Conservation (phyloP, 23 tunicate genomes). For the Clavelina lepadiformis region DNA sequence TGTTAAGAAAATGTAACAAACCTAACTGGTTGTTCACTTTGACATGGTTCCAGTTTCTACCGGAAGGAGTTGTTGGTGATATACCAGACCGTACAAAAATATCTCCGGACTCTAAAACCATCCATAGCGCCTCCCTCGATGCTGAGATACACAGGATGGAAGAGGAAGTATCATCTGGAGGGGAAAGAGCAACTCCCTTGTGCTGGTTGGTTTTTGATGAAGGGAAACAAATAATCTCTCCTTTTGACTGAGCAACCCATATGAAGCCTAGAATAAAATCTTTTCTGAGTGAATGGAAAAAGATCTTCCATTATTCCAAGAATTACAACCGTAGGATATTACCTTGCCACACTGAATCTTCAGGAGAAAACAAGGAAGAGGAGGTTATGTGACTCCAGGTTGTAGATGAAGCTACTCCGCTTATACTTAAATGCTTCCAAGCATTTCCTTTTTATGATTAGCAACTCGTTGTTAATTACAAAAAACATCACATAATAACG, state of each 20-base stretch:
- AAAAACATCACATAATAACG: neutral
- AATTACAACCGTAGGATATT: neutral
- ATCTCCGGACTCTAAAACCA: conserved; percentile 23
- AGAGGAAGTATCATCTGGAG: conserved; percentile 9
- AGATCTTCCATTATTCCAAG: neutral
- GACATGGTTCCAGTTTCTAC: conserved; percentile 32
- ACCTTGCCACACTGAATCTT: conserved; percentile 48
- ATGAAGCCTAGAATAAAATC: conserved; percentile 38
- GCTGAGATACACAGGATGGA: conserved; percentile 39
- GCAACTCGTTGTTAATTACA: neutral
- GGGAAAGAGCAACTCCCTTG: conserved; percentile 17
- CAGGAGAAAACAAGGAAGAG: conserved; percentile 45
- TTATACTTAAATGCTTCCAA: conserved; percentile 23
- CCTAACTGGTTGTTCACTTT: conserved; percentile 44
- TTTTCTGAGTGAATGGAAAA: too few species aligned
- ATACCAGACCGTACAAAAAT: conserved; percentile 49
- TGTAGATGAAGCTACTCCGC: conserved; percentile 40
- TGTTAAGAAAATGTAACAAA: conserved; percentile 4
- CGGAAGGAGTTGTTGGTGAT: conserved; percentile 10
- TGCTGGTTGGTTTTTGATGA: conserved; percentile 19
- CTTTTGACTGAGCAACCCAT: conserved; percentile 45
- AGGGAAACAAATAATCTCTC: conserved; percentile 46
- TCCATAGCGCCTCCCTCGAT: conserved; percentile 51
- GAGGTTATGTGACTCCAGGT: conserved; percentile 51
- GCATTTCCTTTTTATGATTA: conserved; percentile 12